A percentile compares a stretch with the other conserved stretches of the same genome.
Evolutionary conservation across 1,140 invertebrate genomes (phyloP).

Genomic region (Microvelia longipes): DNA sequence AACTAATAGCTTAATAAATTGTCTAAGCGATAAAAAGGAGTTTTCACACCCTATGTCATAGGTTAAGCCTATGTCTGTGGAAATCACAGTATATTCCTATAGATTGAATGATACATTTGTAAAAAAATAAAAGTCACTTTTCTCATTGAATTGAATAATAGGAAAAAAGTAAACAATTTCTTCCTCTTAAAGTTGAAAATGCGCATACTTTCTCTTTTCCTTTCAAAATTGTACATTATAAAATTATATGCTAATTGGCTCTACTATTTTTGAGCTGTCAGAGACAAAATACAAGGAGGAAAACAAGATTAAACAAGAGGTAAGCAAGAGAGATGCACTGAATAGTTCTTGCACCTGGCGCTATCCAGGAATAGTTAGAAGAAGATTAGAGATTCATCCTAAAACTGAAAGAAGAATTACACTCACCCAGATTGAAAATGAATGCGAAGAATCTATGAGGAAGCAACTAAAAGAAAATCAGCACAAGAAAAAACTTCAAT

Average conservation of each 20-base stretch:
- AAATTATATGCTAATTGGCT: not conserved
- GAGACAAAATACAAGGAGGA: not conserved
- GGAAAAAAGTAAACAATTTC: no score
- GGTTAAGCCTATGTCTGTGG: no score
- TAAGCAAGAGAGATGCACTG: not conserved
- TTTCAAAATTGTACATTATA: not conserved
- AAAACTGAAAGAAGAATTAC: not conserved
- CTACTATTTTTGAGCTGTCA: not conserved
- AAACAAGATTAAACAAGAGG: not conserved
- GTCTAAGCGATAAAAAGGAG: no score
- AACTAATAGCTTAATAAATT: no score
- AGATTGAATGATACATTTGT: no score
- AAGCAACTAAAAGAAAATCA: not conserved
- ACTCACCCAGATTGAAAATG: not conserved
- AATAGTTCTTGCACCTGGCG: not conserved
- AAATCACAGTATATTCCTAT: no score
- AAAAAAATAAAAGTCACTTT: no score
- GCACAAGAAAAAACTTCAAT: conserved; percentile 1
- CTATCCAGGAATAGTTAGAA: not conserved
- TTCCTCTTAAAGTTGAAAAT: no score
- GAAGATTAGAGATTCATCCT: not conserved
- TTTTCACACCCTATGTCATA: no score
- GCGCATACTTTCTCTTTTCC: no score
- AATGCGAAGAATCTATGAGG: conserved; percentile 1
- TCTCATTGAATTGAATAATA: no score